These are phyloP conservation scores for Alaudala cheleensis DNA, from an alignment of 2,113 vertebrate species.

Conservation along the genomic window DNA sequence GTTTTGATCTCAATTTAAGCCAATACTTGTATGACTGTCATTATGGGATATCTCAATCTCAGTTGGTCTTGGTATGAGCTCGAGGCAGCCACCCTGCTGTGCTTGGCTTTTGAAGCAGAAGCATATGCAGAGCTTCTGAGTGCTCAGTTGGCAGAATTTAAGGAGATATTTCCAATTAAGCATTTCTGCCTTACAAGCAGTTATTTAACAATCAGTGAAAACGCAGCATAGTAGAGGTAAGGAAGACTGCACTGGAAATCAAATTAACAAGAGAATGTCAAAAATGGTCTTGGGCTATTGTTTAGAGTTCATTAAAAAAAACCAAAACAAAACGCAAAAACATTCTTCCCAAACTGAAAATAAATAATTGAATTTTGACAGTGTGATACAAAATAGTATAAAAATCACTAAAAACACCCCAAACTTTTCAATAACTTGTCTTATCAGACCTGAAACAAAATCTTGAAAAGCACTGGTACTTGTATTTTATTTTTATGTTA, in stretches of 20 bases:
- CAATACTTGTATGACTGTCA: neutral
- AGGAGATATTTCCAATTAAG: neutral
- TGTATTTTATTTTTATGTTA: neutral
- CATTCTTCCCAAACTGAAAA: neutral
- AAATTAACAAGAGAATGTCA: neutral
- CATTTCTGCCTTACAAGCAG: neutral
- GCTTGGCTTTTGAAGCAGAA: neutral
- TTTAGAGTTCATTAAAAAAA: neutral
- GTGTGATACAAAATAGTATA: neutral
- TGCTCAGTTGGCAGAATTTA: neutral
- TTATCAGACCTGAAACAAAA: neutral
- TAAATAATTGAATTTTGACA: neutral
- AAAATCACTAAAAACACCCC: neutral
- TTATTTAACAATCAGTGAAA: neutral
- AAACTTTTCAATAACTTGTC: neutral
- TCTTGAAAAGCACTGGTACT: neutral
- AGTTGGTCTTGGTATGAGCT: neutral
- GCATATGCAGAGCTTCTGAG: neutral
- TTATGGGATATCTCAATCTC: neutral
- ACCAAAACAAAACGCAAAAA: neutral
- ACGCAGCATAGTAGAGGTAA: neutral
- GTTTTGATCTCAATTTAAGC: neutral
- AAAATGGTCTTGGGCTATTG: neutral
- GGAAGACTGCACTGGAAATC: neutral
- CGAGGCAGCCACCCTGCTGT: neutral